phyloP scores from a whole-genome alignment of 2,888 invertebrate genomes.

The Lycocerus yunnanus region DNA sequence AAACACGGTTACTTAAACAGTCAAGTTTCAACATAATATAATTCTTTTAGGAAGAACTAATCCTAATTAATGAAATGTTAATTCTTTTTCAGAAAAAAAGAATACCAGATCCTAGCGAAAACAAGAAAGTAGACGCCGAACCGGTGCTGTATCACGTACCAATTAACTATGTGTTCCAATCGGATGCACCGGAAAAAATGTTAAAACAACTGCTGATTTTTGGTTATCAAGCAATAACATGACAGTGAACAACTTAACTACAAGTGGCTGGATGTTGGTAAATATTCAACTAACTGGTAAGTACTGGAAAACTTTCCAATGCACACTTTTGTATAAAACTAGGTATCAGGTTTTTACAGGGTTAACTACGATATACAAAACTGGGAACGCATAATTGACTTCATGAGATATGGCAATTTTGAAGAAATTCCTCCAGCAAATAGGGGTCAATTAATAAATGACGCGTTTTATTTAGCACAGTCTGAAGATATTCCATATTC shows the following conservation, averaged over 20 bases:
- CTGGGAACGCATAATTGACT: constrained; percentile 64
- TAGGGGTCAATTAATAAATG: constrained; percentile 77
- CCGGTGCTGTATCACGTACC: constrained; percentile 5
- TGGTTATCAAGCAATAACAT: constrained; percentile 22
- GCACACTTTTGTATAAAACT: neutral
- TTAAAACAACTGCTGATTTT: constrained; percentile 11
- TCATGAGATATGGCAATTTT: constrained; percentile 55
- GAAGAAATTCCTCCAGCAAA: constrained; percentile 64
- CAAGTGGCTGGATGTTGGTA: constrained; percentile 50
- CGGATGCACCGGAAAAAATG: neutral
- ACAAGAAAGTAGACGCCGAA: too few species aligned
- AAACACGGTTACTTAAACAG: too few species aligned
- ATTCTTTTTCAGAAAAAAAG: too few species aligned
- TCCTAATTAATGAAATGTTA: too few species aligned
- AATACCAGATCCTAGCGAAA: too few species aligned
- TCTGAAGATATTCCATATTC: constrained; percentile 62
- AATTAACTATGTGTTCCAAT: constrained; percentile 11
- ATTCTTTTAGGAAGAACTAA: too few species aligned
- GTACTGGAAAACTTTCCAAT: neutral
- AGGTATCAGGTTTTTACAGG: constrained; percentile 64
- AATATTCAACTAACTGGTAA: constrained; percentile 21
- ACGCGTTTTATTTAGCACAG: constrained; percentile 68
- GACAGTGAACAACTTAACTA: neutral
- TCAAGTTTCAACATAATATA: too few species aligned
- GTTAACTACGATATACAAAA: constrained; percentile 72